Percentiles rank a stretch among this genome's conserved stretches.
Conservation (phyloP, 92 coral and sea anemone species). For the Isaurus tuberculatus region DNA sequence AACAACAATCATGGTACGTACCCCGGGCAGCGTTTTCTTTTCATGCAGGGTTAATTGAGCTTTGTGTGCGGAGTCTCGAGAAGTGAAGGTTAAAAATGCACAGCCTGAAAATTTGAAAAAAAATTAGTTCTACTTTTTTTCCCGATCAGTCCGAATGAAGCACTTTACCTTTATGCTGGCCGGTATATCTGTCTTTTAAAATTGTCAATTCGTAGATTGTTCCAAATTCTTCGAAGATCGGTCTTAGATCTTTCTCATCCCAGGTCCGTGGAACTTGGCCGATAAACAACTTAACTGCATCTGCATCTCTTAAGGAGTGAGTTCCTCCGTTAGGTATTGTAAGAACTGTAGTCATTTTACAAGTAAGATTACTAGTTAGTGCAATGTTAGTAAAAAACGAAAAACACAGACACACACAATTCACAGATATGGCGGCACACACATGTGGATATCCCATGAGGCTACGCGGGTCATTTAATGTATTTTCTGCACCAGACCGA, state of each 20-base stretch:
- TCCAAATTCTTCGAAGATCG: constrained; percentile 94
- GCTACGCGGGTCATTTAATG: constrained; percentile 40
- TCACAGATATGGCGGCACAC: constrained; percentile 67
- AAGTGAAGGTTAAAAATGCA: constrained; percentile 94
- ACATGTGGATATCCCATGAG: constrained; percentile 92
- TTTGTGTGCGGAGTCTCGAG: constrained; percentile 78
- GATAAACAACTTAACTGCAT: constrained; percentile 88
- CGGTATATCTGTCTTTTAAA: constrained; percentile 91
- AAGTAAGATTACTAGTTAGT: constrained; percentile 31
- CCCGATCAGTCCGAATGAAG: neutral
- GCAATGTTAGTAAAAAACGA: constrained; percentile 37
- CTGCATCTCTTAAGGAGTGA: constrained; percentile 76
- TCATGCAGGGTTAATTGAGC: constrained; percentile 95
- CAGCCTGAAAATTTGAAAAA: constrained; percentile 72
- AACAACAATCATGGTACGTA: constrained; percentile 50
- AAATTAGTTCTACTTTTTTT: constrained; percentile 12
- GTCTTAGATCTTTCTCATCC: constrained; percentile 95
- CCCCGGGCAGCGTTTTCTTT: constrained; percentile 95
- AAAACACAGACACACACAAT: constrained; percentile 25
- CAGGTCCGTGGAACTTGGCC: constrained; percentile 99
- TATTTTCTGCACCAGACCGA: neutral
- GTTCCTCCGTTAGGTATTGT: constrained; percentile 80
- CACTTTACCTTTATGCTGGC: constrained; percentile 89
- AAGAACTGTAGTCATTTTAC: constrained; percentile 46
- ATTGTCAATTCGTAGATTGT: constrained; percentile 89